These are phyloP conservation scores for Pangasius sanitwongsei DNA, from an alignment of 2,797 vertebrate species.

Conservation along the genomic window DNA sequence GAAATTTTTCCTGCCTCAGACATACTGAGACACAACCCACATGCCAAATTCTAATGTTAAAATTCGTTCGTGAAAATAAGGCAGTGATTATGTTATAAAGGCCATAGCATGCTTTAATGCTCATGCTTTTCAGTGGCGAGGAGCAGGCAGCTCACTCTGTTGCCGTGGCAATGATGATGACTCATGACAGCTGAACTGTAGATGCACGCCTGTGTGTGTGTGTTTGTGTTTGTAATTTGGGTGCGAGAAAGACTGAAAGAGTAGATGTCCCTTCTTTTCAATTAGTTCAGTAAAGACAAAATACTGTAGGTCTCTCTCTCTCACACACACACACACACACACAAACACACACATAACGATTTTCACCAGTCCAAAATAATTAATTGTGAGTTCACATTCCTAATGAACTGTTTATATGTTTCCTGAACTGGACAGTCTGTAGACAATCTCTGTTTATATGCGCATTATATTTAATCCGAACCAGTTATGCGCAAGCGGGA, in stretches of 20 bases:
- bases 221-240: constrained; percentile 31
- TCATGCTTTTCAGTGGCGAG: background rate
- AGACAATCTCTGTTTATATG: background rate
- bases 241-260: background rate
- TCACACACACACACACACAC: too few species aligned
- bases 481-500: background rate
- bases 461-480: background rate
- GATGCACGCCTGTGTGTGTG: constrained; percentile 21
- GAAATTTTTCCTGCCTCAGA: background rate
- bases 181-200: constrained; percentile 49
- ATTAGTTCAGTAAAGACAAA: constrained; percentile 17
- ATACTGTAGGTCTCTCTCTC: background rate
- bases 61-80: background rate
- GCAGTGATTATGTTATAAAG: background rate
- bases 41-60: background rate
- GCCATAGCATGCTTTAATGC: constrained; percentile 1
- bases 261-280: constrained; percentile 4
- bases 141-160: constrained; percentile 30
- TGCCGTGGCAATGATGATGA: constrained; percentile 56
- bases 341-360: background rate
- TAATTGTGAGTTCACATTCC: background rate
- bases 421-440: background rate
- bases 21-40: background rate
- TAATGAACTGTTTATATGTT: background rate
- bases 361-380: constrained; percentile 4